Evolutionary conservation across 2,888 invertebrate species (phyloP).

Genomic region (Scotopteryx bipunctaria): DNA sequence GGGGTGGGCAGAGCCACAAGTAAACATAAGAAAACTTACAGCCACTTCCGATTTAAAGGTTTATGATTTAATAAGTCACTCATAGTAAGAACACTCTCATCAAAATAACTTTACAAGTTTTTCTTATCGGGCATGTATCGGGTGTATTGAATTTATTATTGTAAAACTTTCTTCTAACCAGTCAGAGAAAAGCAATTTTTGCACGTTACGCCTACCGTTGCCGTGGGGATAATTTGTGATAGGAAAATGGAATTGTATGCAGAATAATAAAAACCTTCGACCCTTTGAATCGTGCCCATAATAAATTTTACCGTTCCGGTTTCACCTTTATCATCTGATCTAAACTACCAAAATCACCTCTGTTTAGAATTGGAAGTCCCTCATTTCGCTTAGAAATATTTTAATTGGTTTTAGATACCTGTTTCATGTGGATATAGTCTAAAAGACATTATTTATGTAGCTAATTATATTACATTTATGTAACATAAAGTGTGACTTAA

Average conservation of each 20-base stretch:
- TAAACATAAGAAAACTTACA: too few relatives aligned
- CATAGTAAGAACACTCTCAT: too few relatives aligned
- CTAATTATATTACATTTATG: too few relatives aligned
- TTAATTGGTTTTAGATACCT: constrained; percentile 21
- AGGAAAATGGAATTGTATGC: constrained; percentile 80
- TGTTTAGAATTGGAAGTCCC: constrained; percentile 30
- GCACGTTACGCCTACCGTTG: constrained; percentile 71
- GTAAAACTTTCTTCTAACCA: too few relatives aligned
- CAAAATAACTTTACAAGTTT: too few relatives aligned
- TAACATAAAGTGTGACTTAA: not conserved
- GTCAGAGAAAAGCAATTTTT: constrained; percentile 57
- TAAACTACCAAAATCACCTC: constrained; percentile 50
- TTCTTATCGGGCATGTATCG: too few relatives aligned
- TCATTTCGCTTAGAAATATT: constrained; percentile 22
- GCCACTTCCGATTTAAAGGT: too few relatives aligned
- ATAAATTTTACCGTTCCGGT: constrained; percentile 68
- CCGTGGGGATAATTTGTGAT: constrained; percentile 77
- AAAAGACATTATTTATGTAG: too few relatives aligned
- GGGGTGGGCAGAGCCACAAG: too few relatives aligned
- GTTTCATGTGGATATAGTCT: constrained; percentile 4
- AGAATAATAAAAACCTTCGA: constrained; percentile 78
- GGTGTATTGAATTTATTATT: too few relatives aligned
- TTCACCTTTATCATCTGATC: constrained; percentile 55
- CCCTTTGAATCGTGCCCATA: constrained; percentile 68
- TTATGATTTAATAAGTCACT: too few relatives aligned